Conservation (phyloP, 2,888 invertebrate species). For the Tachina grossa region DNA sequence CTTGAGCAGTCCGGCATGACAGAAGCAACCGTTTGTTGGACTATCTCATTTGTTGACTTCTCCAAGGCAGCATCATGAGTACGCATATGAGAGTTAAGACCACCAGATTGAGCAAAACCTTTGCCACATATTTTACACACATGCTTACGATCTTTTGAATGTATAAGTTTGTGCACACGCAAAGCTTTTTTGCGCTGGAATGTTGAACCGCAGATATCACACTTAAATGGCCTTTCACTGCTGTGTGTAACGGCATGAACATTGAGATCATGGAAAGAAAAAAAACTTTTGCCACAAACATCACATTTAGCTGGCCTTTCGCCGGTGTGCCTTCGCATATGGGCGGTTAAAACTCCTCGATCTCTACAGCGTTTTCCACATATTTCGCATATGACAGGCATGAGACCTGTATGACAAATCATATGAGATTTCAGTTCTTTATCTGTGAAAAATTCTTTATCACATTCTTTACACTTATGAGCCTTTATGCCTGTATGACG, state of each 20-base stretch:
- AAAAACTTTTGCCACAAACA: slow-evolving; percentile 78
- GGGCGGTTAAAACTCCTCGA: slow-evolving; percentile 79
- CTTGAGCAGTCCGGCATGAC: slow-evolving; percentile 15
- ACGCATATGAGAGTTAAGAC: slow-evolving; percentile 80
- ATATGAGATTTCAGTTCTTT: slow-evolving; percentile 78
- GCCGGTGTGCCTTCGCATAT: slow-evolving; percentile 79
- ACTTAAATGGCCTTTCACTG: slow-evolving; percentile 77
- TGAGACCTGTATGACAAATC: slow-evolving; percentile 78
- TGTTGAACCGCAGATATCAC: slow-evolving; percentile 77
- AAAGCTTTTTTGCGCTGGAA: slow-evolving; percentile 81
- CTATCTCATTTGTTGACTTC: slow-evolving; percentile 35
- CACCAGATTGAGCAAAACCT: slow-evolving; percentile 80
- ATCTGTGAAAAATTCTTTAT: slow-evolving; percentile 78
- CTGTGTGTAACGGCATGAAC: slow-evolving; percentile 80
- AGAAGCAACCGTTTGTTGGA: neutral
- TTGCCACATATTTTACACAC: slow-evolving; percentile 80
- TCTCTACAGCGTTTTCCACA: slow-evolving; percentile 79
- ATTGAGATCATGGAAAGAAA: slow-evolving; percentile 79
- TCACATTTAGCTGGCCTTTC: slow-evolving; percentile 79
- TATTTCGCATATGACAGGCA: slow-evolving; percentile 79
- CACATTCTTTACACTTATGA: slow-evolving; percentile 78
- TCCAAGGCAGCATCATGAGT: slow-evolving; percentile 74
- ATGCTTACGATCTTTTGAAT: slow-evolving; percentile 78
- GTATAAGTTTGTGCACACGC: slow-evolving; percentile 79
- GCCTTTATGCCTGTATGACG: slow-evolving; percentile 80